Base-by-base conservation (phyloP, 2,113 vertebrate species). In the Cynopterus brachyotis region DNA sequence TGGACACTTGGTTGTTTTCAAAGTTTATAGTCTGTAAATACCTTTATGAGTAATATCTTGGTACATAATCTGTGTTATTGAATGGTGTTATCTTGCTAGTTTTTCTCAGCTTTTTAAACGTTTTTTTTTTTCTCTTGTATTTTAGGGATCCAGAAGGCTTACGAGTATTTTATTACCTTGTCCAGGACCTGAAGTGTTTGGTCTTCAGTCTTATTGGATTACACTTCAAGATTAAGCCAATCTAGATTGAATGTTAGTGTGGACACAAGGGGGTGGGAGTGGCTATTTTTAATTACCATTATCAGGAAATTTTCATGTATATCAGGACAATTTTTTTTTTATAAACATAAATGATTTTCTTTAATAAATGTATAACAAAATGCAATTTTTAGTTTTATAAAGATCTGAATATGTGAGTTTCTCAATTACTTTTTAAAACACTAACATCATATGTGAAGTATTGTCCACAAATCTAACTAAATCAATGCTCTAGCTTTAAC, bases 211-310 rank as follows among this genome's bases (percentile, higher is more conserved):
- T 99, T 96, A 99, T 99, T 69, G 99, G 99, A 86, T 99, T 99
- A 76, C 99, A 99, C 96, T 99, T 99, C 98, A 99, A 99, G 98
- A 99, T 99, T 98, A 99, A 99, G 98, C 99, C 99, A 42, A 99
- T 99, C 98, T 99, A 99, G 99, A 89, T 87, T 35, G 42, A 55
- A 70, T 45, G 50, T n/a, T 88, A 84, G 69, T 91, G 20, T 97
- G 76, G 98, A 98, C 98, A 50, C 96, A 4, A 73, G 24, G 86
- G 66, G n/a, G 15, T 45, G 47, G 87, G 69, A 64, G 20, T 82
- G 55, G 59, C 53, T 40, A 17, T 37, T 97, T 98, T 97, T 95
- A 87, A 92, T 94, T 98, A 69, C 53, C 80, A 19, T 89, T 97
- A 95, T 83, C 83, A 92, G 76, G 60, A 94, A 72, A 42, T 59